phyloP scores from a whole-genome alignment of 2,113 vertebrate species.

The Heloderma charlesbogerti region DNA sequence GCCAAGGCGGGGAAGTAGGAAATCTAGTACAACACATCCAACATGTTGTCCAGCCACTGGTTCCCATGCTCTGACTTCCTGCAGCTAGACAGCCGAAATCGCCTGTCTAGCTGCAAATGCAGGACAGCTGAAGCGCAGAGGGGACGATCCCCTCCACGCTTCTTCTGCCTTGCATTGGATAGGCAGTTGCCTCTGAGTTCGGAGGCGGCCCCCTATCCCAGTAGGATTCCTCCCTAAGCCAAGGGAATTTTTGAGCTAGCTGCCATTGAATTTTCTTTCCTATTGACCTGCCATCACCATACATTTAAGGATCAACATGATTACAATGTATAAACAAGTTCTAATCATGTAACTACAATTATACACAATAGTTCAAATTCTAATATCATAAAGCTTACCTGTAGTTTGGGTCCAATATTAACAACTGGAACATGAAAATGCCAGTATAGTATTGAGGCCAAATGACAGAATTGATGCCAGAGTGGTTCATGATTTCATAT shows the following conservation, averaged over 20 bases:
- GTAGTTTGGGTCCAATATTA: conserved; percentile 69
- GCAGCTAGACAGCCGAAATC: no score
- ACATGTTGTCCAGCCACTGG: no score
- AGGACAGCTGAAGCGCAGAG: no score
- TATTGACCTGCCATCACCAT: background rate
- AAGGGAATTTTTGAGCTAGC: background rate
- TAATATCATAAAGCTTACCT: conserved; percentile 52
- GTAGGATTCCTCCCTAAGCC: no score
- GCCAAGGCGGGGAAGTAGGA: no score
- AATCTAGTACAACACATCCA: no score
- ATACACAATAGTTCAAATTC: background rate
- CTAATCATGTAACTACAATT: background rate
- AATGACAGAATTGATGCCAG: conserved; percentile 56
- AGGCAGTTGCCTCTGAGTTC: no score
- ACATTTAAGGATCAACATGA: background rate
- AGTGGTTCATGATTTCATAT: conserved; percentile 74
- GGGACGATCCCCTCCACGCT: no score
- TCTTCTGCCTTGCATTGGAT: no score
- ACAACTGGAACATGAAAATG: conserved; percentile 66
- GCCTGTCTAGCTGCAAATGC: no score
- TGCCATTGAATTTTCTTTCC: background rate
- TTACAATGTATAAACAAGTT: background rate
- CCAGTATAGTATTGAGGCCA: conserved; percentile 55
- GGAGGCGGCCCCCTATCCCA: no score
- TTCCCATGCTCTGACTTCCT: no score